Conservation (phyloP, 1,140 invertebrate species). For the Diabrotica undecimpunctata region DNA sequence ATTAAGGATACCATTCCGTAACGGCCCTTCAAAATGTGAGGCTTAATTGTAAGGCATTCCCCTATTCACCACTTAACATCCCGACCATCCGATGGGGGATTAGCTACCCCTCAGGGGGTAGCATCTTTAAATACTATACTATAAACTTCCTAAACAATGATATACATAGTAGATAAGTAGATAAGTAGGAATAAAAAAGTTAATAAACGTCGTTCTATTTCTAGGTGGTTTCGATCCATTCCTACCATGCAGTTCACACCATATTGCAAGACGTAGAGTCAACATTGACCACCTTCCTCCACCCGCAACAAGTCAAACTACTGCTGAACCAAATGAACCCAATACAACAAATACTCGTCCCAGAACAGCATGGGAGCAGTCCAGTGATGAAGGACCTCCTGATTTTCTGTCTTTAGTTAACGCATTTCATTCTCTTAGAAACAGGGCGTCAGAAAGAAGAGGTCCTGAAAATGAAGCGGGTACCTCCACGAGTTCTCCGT, state of each 20-base stretch:
- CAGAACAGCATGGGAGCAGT: too few species aligned
- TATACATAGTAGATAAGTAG: too few species aligned
- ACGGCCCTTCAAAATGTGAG: too few species aligned
- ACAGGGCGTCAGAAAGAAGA: neutral
- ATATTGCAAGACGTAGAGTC: conserved; percentile 42
- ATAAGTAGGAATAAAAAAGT: too few species aligned
- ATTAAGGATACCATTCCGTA: too few species aligned
- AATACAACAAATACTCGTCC: neutral
- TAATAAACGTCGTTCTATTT: neutral
- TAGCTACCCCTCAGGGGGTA: too few species aligned
- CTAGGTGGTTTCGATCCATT: conserved; percentile 63
- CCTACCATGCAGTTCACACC: conserved; percentile 66
- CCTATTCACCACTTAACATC: too few species aligned
- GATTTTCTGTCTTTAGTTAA: neutral
- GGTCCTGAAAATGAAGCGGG: too few species aligned
- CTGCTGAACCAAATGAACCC: neutral
- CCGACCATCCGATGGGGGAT: too few species aligned
- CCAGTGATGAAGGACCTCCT: neutral
- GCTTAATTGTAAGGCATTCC: too few species aligned
- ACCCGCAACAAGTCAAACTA: neutral
- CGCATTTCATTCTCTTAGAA: neutral
- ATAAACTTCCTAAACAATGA: too few species aligned
- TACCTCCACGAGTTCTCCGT: neutral
- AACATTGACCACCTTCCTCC: neutral
- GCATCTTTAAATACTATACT: too few species aligned